Evolutionary conservation across 2,797 vertebrate genomes (phyloP).

Genomic region (Cryptoprocta ferox): DNA sequence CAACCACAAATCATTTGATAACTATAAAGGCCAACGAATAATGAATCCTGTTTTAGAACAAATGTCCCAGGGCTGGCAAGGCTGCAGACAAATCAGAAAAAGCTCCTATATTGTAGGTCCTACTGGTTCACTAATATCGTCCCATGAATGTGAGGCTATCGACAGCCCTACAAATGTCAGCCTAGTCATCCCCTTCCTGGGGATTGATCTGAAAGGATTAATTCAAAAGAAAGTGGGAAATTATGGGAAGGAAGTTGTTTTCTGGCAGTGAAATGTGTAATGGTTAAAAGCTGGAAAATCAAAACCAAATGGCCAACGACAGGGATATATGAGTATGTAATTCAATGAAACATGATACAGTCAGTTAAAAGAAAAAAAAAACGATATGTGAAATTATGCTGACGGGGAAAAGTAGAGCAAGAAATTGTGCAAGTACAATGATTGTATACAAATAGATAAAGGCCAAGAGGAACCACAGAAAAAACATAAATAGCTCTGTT

Average conservation of each 20-base stretch:
- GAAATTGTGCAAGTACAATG: neutral
- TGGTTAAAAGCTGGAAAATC: constrained; percentile 25
- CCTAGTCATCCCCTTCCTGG: neutral
- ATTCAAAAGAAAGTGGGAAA: neutral
- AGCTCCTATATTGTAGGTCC: too few species aligned
- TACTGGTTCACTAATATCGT: neutral
- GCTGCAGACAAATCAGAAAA: neutral
- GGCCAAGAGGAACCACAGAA: neutral
- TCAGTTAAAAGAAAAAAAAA: constrained; percentile 18
- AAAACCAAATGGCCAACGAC: neutral
- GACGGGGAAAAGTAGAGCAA: neutral
- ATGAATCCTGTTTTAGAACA: neutral
- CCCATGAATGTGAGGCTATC: neutral
- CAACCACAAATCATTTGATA: neutral
- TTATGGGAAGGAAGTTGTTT: neutral
- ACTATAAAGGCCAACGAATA: constrained; percentile 11
- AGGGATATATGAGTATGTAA: neutral
- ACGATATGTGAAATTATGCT: neutral
- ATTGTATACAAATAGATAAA: neutral
- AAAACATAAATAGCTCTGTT: neutral
- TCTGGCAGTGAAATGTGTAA: neutral
- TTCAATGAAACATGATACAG: constrained; percentile 22
- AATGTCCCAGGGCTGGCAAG: neutral
- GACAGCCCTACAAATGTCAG: neutral
- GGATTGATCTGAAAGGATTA: neutral